Percentiles rank a stretch among this genome's conserved stretches.
Conservation (phyloP, 2,888 invertebrate species). For the Synanthedon formicaeformis region DNA sequence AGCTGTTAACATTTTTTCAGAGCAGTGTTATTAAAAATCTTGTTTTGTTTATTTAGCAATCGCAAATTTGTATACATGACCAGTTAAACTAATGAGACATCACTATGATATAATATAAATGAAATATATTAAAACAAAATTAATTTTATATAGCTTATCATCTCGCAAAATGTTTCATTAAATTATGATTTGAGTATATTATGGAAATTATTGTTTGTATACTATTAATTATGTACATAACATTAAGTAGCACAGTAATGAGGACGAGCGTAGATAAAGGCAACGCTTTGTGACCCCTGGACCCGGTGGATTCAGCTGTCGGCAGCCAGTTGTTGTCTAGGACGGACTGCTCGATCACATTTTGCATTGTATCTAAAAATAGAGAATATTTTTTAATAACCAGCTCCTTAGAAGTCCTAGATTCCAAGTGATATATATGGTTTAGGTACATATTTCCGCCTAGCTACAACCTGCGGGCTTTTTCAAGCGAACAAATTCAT, state of each 20-base stretch:
- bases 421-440: no score
- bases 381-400: no score
- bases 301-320: conserved; percentile 54
- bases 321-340: conserved; percentile 66
- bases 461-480: no score
- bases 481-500: no score
- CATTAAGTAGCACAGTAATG: conserved; percentile 31
- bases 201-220: conserved; percentile 14
- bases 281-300: conserved; percentile 27
- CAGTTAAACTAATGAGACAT: no score
- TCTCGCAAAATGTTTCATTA: conserved; percentile 29
- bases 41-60: no score
- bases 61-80: no score
- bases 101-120: neutral
- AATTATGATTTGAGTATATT: neutral
- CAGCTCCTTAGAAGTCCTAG: no score
- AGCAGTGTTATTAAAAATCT: no score
- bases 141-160: conserved; percentile 34
- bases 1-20: no score
- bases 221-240: conserved; percentile 24
- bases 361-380: conserved; percentile 59
- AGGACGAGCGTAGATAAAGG: conserved; percentile 32
- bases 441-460: no score
- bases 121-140: neutral
- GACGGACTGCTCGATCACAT: conserved; percentile 64